phyloP scores from a whole-genome alignment of 64 coral and sea anemone genomes.

The Montipora cactus region DNA sequence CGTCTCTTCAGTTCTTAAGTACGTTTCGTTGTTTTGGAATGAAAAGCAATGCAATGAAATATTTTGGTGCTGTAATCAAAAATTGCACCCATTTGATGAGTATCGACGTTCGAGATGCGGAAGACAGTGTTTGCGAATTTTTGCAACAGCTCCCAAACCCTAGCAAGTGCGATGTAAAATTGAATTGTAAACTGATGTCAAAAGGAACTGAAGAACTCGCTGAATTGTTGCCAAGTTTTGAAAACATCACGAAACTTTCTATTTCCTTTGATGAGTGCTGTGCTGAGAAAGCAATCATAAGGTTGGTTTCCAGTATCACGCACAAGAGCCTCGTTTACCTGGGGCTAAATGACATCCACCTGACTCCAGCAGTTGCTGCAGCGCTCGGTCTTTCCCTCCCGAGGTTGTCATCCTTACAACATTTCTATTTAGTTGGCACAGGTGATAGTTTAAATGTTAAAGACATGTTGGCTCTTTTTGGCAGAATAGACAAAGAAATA shows the following conservation, averaged over 20 bases:
- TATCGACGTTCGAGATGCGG: accelerated
- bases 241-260: background rate
- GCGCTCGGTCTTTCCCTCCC: background rate
- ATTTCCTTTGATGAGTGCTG: background rate
- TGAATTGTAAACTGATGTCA: accelerated
- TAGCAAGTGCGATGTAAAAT: too few species aligned
- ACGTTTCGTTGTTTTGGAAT: background rate
- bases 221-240: background rate
- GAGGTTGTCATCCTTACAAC: background rate
- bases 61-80: background rate
- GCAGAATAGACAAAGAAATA: background rate
- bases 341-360: background rate
- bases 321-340: background rate
- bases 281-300: background rate
- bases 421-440: background rate
- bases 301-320: background rate
- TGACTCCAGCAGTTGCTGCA: background rate
- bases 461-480: background rate
- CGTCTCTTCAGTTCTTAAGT: conserved; percentile 12
- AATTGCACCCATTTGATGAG: background rate
- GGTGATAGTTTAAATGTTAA: too few species aligned
- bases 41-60: background rate
- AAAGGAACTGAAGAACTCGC: background rate
- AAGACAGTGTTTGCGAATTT: too few species aligned
- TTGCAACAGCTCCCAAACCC: too few species aligned